Percentiles rank a stretch among this genome's conserved stretches.
Evolutionary conservation across 2,797 vertebrate species (phyloP).

Genomic region (Octomys mimax): DNA sequence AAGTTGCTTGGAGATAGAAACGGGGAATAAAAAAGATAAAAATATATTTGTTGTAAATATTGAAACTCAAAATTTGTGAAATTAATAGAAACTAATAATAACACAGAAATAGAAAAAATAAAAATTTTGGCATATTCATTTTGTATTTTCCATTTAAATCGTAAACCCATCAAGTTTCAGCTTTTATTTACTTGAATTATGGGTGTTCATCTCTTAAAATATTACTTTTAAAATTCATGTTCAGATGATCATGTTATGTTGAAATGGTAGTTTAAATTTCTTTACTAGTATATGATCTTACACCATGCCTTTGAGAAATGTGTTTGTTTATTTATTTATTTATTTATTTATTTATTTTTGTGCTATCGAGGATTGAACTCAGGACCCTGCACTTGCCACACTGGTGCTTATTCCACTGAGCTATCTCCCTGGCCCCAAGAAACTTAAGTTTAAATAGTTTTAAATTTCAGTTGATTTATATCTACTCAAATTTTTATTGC

Average conservation of each 20-base stretch:
- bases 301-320: not conserved
- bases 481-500: not conserved
- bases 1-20: not conserved
- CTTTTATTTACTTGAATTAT: not conserved
- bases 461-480: not conserved
- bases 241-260: not conserved
- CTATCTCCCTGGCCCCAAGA: not conserved
- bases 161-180: not conserved
- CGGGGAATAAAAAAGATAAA: not conserved
- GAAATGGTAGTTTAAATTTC: not conserved
- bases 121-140: not conserved
- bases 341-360: no score
- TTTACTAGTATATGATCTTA: not conserved
- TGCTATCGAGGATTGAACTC: no score
- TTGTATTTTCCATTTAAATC: not conserved
- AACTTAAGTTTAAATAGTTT: not conserved
- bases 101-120: not conserved
- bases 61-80: not conserved
- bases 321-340: no score
- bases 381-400: no score
- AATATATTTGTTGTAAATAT: not conserved
- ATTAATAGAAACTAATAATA: not conserved
- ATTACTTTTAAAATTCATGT: not conserved
- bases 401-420: no score
- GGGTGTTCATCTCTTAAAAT: not conserved